Evolutionary conservation across 2,113 vertebrate genomes (phyloP), one percentile per base, ranked within the genome.

Genomic region (Odocoileus hemionus): DNA sequence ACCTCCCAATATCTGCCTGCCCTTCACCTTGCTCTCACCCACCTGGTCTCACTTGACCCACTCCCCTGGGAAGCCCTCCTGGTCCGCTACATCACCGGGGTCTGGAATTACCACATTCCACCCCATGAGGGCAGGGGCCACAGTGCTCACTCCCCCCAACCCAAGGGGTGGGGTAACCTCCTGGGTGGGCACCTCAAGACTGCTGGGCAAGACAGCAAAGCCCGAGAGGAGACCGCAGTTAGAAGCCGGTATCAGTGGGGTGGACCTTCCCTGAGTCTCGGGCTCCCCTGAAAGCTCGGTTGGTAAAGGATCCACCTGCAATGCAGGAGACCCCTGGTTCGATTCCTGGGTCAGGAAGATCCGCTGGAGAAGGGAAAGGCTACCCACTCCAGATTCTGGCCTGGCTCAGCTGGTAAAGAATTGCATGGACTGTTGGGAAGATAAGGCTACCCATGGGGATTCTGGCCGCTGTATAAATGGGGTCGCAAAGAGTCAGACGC

Each of bases 401-500:
- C 67, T 39, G 9, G n/a, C 19, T 39, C 19, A 12, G 10, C 9
- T 39, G 67, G n/a, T 39, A 70, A 70, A 70, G 19, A 2, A 39
- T n/a, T n/a, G n/a, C n/a, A n/a, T n/a, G n/a, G n/a, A n/a, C n/a
- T n/a, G n/a, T 39, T 11, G 67, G 67, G 67, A 74, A 39, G 21
- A 74, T 39, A 39, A 25, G n/a, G 1, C 67, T 74, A 39, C 36
- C 5, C 19, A 74, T n/a, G n/a, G n/a, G 67, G 5, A 23, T 74
- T 13, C 36, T 74, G 67, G 36, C 67, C 67, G n/a, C n/a, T n/a
- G n/a, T n/a, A n/a, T n/a, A n/a, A n/a, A 21, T 25, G 67, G 67
- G 67, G 21, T 74, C 2, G 0, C 21, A 39, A 39, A 70, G 36
- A 39, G 19, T 23, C 67, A 23, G n/a, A 39, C 0, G 2, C 1